Percentiles rank a stretch among this genome's conserved stretches.
Conservation (phyloP, 2,113 vertebrate species). For the Percopsis transmontana region DNA sequence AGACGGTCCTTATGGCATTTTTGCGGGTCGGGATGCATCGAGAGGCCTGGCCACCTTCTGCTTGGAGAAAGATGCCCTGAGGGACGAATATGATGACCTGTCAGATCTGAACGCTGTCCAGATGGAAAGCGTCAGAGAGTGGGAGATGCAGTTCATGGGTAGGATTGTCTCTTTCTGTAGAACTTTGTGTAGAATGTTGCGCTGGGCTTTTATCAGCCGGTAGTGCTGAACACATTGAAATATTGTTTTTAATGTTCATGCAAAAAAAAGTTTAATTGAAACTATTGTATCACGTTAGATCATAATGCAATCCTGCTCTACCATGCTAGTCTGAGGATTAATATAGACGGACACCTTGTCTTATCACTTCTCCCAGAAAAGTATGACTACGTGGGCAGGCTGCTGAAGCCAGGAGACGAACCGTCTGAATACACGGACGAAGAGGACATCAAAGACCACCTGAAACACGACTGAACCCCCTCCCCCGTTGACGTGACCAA, state of each 20-base stretch:
- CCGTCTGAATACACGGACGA: constrained; percentile 99
- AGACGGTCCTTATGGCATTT: constrained; percentile 97
- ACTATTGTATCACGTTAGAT: too few relatives aligned
- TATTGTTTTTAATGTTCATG: too few relatives aligned
- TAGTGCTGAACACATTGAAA: too few relatives aligned
- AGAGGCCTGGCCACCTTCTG: constrained; percentile 98
- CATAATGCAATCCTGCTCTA: too few relatives aligned
- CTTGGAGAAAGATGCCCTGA: constrained; percentile 93
- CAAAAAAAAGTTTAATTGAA: too few relatives aligned
- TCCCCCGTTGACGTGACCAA: constrained; percentile 84
- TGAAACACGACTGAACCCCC: constrained; percentile 94
- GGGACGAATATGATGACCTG: constrained; percentile 96
- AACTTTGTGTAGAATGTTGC: background rate
- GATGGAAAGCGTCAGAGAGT: constrained; percentile 98
- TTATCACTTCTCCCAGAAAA: constrained; percentile 84
- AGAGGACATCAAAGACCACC: constrained; percentile 98
- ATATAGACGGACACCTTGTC: background rate
- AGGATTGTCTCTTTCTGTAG: constrained; percentile 18
- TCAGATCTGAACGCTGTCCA: constrained; percentile 98
- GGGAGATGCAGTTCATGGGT: constrained; percentile 99
- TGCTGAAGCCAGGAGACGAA: constrained; percentile 97
- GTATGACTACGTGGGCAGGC: constrained; percentile 97
- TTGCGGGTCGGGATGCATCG: constrained; percentile 96
- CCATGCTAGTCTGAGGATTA: too few relatives aligned
- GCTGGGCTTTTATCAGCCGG: too few relatives aligned